phyloP scores from a whole-genome alignment of 2,888 invertebrate genomes.

The Lepetodrilus schrolli region DNA sequence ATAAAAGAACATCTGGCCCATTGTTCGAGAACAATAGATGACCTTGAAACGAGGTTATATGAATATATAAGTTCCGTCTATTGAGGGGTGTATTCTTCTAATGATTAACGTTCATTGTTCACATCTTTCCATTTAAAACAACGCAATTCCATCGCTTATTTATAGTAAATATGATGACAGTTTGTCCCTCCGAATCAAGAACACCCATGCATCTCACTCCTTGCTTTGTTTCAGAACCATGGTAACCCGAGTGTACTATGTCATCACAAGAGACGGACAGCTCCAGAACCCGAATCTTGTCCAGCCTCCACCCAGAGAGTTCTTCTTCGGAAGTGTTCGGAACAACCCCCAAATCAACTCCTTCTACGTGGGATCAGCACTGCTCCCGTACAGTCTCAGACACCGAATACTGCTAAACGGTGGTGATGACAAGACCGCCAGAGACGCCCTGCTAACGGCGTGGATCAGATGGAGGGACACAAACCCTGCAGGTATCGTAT shows the following conservation, averaged over 20 bases:
- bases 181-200: too few species aligned
- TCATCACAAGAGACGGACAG: constrained; percentile 28
- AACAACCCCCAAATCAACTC: background rate
- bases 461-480: constrained; percentile 15
- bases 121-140: too few species aligned
- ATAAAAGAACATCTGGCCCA: too few species aligned
- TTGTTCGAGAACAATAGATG: too few species aligned
- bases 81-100: background rate
- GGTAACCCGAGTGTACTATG: constrained; percentile 28
- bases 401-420: constrained; percentile 16
- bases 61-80: background rate
- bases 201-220: background rate
- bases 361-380: background rate
- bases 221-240: constrained; percentile 22
- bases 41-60: too few species aligned
- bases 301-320: background rate
- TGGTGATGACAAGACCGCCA: background rate
- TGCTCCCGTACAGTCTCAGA: constrained; percentile 7
- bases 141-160: too few species aligned
- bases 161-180: background rate
- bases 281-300: background rate
- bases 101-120: background rate
- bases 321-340: background rate
- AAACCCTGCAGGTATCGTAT: background rate
- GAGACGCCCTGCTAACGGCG: background rate